A percentile compares a stretch with the other conserved stretches of the same genome.
Conservation (phyloP, 2,888 invertebrate species). For the Thereva unica region DNA sequence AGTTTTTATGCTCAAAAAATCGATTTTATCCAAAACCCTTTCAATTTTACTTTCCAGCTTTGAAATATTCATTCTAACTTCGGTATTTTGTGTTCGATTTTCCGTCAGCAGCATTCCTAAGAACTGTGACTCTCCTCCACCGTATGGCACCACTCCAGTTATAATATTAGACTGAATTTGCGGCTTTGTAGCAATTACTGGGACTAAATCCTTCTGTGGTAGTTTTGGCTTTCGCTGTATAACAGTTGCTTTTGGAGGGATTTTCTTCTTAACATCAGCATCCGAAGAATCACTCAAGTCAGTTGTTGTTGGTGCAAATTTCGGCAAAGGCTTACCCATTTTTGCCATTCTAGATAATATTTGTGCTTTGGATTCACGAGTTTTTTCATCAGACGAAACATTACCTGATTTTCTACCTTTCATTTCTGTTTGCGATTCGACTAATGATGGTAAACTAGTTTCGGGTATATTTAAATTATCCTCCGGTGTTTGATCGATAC, state of each 20-base stretch:
- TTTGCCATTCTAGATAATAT: slow-evolving; percentile 64
- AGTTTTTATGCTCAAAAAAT: slow-evolving; percentile 35
- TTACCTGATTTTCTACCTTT: slow-evolving; percentile 15
- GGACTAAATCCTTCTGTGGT: neutral
- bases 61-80: slow-evolving; percentile 67
- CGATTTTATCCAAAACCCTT: slow-evolving; percentile 63
- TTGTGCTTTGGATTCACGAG: slow-evolving; percentile 53
- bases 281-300: slow-evolving; percentile 59
- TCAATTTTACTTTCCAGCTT: slow-evolving; percentile 69
- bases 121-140: slow-evolving; percentile 54
- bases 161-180: neutral
- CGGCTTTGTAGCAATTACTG: slow-evolving; percentile 46
- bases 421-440: too few species aligned
- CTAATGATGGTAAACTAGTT: too few species aligned
- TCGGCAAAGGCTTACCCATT: slow-evolving; percentile 61
- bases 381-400: slow-evolving; percentile 23
- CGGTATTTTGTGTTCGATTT: slow-evolving; percentile 67
- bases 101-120: slow-evolving; percentile 64
- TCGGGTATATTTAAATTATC: too few species aligned
- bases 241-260: slow-evolving; percentile 40
- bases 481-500: neutral
- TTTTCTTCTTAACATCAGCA: slow-evolving; percentile 50
- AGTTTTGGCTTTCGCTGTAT: slow-evolving; percentile 41
- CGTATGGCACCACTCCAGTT: slow-evolving; percentile 7
- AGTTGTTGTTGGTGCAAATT: slow-evolving; percentile 44